Conservation (phyloP, 2,113 vertebrate species). For the Herpetotheres cachinnans region DNA sequence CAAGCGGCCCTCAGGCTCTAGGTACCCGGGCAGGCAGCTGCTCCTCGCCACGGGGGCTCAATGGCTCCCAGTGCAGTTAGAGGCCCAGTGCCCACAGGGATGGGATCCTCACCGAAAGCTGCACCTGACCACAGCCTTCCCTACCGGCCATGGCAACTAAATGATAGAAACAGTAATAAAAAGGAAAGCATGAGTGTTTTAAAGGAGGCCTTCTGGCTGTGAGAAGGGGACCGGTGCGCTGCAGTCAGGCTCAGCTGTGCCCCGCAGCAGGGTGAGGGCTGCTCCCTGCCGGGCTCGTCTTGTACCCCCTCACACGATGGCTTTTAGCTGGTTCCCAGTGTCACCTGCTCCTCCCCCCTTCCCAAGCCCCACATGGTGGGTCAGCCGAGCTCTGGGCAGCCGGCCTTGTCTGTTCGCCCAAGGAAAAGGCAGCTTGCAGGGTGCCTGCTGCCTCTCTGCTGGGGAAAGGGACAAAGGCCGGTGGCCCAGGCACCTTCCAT, state of each 20-base stretch:
- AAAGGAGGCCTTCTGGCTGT: background rate
- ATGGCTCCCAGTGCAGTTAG: background rate
- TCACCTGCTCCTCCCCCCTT: background rate
- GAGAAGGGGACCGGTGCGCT: background rate
- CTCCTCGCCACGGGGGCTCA: accelerated
- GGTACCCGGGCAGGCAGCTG: background rate
- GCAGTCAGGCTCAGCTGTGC: background rate
- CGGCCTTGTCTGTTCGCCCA: background rate
- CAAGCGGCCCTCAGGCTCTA: accelerated
- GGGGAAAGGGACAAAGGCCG: slow-evolving; percentile 46
- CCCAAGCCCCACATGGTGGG: background rate
- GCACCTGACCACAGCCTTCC: background rate
- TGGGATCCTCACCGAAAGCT: background rate
- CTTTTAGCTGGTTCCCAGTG: background rate
- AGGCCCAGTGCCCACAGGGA: background rate
- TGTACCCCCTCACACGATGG: accelerated
- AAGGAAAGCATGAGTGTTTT: background rate
- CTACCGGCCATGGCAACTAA: background rate
- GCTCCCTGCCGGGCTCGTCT: background rate
- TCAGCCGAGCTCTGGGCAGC: slow-evolving; percentile 39
- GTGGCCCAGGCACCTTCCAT: slow-evolving; percentile 9
- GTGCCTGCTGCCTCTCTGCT: slow-evolving; percentile 56
- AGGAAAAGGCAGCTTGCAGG: slow-evolving; percentile 66
- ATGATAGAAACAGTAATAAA: background rate
- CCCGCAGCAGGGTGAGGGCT: too few relatives aligned